These are phyloP conservation scores for Eupelmus urozonus DNA, from an alignment of 2,888 invertebrate species.

Conservation along the genomic window DNA sequence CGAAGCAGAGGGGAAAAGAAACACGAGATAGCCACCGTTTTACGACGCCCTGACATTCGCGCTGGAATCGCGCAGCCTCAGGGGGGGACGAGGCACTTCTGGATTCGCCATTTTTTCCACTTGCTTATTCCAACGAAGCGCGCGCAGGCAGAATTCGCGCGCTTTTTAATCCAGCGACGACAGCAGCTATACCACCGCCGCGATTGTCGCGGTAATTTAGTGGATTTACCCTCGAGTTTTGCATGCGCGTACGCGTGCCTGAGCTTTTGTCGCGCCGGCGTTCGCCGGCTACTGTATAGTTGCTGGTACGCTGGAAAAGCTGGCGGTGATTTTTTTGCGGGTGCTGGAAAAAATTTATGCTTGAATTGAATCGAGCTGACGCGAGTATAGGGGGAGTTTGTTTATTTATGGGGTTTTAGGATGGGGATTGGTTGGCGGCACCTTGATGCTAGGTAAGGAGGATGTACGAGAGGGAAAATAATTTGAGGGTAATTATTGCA, in stretches of 20 bases:
- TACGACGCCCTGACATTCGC: constrained; percentile 46
- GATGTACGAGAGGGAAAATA: too few relatives aligned
- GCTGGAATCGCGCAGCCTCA: constrained; percentile 1
- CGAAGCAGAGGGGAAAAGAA: background rate
- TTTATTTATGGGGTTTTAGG: too few relatives aligned
- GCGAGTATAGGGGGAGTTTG: too few relatives aligned
- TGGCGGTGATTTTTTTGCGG: background rate
- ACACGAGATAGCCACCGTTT: constrained; percentile 43
- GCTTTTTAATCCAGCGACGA: constrained; percentile 36
- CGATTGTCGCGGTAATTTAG: constrained; percentile 39
- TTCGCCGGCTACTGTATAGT: background rate
- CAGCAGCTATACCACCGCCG: background rate
- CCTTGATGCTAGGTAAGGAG: too few relatives aligned
- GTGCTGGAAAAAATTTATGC: background rate
- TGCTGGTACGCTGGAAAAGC: background rate
- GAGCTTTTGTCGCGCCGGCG: constrained; percentile 22
- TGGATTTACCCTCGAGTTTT: constrained; percentile 20
- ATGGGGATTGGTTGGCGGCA: too few relatives aligned
- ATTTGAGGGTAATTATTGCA: too few relatives aligned
- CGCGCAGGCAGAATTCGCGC: constrained; percentile 25
- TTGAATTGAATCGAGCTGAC: background rate
- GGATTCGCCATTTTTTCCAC: constrained; percentile 25
- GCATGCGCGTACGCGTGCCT: background rate
- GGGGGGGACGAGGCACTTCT: constrained; percentile 19
- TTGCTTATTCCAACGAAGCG: constrained; percentile 20